Conservation (phyloP, 2,888 invertebrate genomes). For the Magallana nippona region DNA sequence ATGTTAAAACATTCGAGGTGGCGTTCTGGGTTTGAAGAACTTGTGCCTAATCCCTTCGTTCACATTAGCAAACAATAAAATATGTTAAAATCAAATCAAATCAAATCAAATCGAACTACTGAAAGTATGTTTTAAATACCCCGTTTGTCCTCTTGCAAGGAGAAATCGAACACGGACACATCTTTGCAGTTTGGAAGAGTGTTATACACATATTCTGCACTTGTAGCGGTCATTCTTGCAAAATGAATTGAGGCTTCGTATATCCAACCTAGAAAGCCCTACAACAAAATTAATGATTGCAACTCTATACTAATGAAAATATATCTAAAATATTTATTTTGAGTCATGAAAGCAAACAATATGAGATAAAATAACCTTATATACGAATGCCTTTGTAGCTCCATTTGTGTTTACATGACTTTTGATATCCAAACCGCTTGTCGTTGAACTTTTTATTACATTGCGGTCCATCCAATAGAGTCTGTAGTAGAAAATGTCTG, state of each 20-base stretch:
- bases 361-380: neutral
- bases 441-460: neutral
- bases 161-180: neutral
- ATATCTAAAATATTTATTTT: neutral
- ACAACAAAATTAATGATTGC: neutral
- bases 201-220: neutral
- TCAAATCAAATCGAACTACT: too few species aligned
- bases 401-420: neutral
- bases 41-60: too few species aligned
- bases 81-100: too few species aligned
- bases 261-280: slow-evolving; percentile 15
- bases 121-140: too few species aligned
- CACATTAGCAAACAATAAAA: too few species aligned
- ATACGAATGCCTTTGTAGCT: slow-evolving; percentile 5
- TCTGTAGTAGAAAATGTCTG: neutral
- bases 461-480: neutral
- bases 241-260: neutral
- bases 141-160: neutral
- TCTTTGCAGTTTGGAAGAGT: neutral
- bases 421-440: neutral
- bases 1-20: too few species aligned
- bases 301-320: neutral
- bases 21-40: too few species aligned
- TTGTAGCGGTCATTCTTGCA: neutral
- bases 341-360: neutral